phyloP scores from a whole-genome alignment of 2,113 vertebrate species.

The Carollia perspicillata region DNA sequence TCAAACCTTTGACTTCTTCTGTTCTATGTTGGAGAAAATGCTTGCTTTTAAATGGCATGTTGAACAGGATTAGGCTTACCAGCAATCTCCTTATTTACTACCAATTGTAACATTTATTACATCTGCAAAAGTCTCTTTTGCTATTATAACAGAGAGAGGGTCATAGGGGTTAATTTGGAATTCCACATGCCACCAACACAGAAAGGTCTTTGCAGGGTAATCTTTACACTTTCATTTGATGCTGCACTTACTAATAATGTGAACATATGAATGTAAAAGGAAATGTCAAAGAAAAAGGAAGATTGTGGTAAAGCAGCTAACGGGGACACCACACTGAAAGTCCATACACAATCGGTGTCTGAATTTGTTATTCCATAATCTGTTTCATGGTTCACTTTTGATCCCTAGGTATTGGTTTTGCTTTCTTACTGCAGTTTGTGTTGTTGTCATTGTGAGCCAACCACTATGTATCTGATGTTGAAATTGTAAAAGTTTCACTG shows the following conservation, averaged over 20 bases:
- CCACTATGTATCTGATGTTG: background rate
- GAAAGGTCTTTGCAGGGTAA: background rate
- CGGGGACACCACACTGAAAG: accelerated
- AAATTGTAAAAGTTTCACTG: background rate
- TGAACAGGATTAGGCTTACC: background rate
- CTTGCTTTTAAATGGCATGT: background rate
- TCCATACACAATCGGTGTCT: background rate
- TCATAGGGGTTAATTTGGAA: background rate
- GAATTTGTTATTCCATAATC: background rate
- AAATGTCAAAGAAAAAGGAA: background rate
- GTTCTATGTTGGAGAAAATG: background rate
- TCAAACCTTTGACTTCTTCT: background rate
- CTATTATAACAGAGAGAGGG: accelerated
- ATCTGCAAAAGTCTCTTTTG: background rate
- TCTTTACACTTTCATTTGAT: background rate
- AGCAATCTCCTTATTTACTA: background rate
- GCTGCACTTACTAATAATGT: background rate
- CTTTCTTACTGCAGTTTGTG: background rate
- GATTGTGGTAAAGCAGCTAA: background rate
- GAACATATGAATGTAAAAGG: background rate
- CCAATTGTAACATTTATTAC: background rate
- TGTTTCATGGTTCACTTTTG: background rate
- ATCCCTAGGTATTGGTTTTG: background rate
- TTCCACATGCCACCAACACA: background rate
- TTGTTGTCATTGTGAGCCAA: background rate